Conservation (phyloP, 2,797 vertebrate genomes). For the Falco peregrinus region DNA sequence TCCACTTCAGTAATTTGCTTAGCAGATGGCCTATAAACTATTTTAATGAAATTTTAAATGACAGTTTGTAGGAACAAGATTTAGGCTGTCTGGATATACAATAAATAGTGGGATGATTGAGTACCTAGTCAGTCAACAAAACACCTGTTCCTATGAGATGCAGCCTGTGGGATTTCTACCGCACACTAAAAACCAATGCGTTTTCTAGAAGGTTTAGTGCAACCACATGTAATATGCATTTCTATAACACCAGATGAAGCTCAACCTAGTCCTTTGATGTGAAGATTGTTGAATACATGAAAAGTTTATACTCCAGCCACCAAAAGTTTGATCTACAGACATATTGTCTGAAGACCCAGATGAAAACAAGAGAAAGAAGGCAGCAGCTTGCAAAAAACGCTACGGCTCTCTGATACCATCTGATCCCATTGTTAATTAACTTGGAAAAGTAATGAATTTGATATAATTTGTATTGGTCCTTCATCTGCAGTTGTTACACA, state of each 20-base stretch:
- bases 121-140: background rate
- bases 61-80: background rate
- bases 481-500: background rate
- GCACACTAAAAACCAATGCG: background rate
- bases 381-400: background rate
- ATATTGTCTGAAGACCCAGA: background rate
- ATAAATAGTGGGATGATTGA: background rate
- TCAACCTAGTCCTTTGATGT: background rate
- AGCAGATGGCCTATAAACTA: background rate
- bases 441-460: background rate
- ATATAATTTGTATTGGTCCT: background rate
- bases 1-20: background rate
- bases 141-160: background rate
- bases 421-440: background rate
- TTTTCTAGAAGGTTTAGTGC: background rate
- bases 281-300: background rate
- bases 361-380: background rate
- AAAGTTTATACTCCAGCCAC: background rate
- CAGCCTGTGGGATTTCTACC: background rate
- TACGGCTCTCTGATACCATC: background rate
- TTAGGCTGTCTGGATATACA: background rate
- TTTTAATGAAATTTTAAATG: background rate
- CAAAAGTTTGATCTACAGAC: background rate
- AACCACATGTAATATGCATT: background rate
- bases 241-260: background rate